Base-by-base conservation (phyloP, 2,888 invertebrate genomes). In the Phyllotreta cruciferae region DNA sequence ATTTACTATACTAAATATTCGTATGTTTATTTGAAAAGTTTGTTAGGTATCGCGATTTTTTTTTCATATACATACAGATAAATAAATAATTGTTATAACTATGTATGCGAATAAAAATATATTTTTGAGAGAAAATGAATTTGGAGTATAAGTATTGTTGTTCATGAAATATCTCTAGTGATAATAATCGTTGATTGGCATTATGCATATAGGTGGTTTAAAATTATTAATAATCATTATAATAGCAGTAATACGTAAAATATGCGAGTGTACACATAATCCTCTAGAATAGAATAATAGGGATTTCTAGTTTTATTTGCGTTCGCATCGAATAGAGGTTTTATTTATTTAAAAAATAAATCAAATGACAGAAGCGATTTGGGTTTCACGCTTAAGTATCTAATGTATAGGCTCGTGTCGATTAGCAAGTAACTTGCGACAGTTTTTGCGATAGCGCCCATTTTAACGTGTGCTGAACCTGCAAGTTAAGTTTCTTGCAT, bases 281-380 rank as follows among this genome's bases (percentile, higher is more conserved):
- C 39, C 24, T 39, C 41, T n/a, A 54, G 41, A 41, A 39, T n/a
- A 54, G 41, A 41, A 39, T 39, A 54, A 54, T 39, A 39, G 13
- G 39, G 38, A 53, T 37, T 13, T 37, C 53, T 38, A 39, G 24
- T 24, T 24, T 24, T 53, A 50, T 14, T 24, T 50, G 6, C 50
- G 9, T 50, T 52, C 11, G 41, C 41, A 41, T 47, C 34, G 47
- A 2, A 14, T 24, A 24, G 4, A 14, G n/a, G 47, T 11, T 24
- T 24, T 24, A 24, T 24, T 24, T 24, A 24, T 24, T 24, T 24
- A 24, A 24, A 24, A n/a, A 44, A 49, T 35, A 49, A 7, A 49
- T 36, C 49, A 49, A 49, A 49, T n/a, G 9, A 34, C 36, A 35
- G 8, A 35, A 10, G 10, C 36, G 14, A 34, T 36, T 36, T n/a